phyloP scores from a whole-genome alignment of 1,140 invertebrate species.

The Lasaia peninsularis region DNA sequence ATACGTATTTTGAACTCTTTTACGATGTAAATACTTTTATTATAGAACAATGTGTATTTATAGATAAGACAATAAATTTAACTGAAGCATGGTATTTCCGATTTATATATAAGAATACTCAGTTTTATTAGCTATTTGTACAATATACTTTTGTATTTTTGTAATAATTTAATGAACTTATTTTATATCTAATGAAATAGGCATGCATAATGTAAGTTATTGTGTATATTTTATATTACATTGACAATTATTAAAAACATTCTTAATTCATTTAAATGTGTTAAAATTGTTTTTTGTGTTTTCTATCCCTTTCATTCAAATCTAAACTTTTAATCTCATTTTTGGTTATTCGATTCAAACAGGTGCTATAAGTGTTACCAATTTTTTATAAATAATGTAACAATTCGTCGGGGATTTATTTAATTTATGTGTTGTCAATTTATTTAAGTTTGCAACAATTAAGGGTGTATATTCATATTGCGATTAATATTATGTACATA shows the following conservation, averaged over 20 bases:
- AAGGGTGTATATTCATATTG: conserved; percentile 5
- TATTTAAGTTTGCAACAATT: conserved; percentile 5
- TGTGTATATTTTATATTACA: neutral
- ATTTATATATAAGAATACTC: conserved; percentile 32
- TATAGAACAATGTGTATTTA: conserved; percentile 18
- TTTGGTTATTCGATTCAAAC: conserved; percentile 41
- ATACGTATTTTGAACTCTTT: neutral
- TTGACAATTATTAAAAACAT: neutral
- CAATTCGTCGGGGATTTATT: conserved; percentile 13
- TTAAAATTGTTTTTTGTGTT: conserved; percentile 12
- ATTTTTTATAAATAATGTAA: conserved; percentile 38
- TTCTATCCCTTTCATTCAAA: neutral
- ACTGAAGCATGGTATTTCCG: conserved; percentile 1
- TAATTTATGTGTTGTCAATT: conserved; percentile 2
- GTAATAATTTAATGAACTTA: conserved; percentile 19
- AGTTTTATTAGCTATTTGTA: conserved; percentile 37
- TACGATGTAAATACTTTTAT: conserved; percentile 44
- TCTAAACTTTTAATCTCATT: neutral
- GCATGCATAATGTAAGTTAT: neutral
- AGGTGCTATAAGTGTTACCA: conserved; percentile 70
- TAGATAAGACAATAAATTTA: conserved; percentile 15
- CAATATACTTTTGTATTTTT: conserved; percentile 31
- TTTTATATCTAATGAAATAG: conserved; percentile 14
- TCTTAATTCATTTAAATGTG: conserved; percentile 19
- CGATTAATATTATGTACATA: conserved; percentile 5